These are phyloP conservation scores for Cynocephalus volans DNA, from an alignment of 2,113 vertebrate genomes.

Conservation along the genomic window DNA sequence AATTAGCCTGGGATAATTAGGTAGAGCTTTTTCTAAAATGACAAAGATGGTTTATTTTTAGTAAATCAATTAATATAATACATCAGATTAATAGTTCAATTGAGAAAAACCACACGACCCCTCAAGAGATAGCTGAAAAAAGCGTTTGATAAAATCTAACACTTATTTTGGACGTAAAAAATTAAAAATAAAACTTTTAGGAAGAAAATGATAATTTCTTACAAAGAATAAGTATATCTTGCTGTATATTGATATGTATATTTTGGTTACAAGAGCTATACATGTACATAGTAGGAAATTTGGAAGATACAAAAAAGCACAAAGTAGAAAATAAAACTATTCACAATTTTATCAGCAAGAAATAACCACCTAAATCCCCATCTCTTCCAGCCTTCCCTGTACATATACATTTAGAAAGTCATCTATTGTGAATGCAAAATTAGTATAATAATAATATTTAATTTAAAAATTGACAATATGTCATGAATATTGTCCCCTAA, in stretches of 20 bases:
- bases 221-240: constrained; percentile 25
- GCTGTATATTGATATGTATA: background rate
- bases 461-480: background rate
- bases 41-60: constrained; percentile 25
- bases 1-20: constrained; percentile 1
- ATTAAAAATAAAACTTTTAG: background rate
- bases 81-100: background rate
- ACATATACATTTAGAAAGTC: background rate
- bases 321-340: constrained; percentile 50
- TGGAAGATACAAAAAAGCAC: constrained; percentile 13
- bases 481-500: background rate
- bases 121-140: background rate
- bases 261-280: constrained; percentile 34
- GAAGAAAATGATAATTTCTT: constrained; percentile 22
- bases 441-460: background rate
- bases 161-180: constrained; percentile 33
- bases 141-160: background rate
- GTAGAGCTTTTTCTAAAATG: background rate
- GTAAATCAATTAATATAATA: constrained; percentile 28
- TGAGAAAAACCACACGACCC: background rate
- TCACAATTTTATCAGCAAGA: background rate
- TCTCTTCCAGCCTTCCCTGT: background rate
- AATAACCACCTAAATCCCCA: background rate
- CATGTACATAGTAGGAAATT: background rate
- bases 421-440: background rate